These are phyloP conservation scores for Loriculus beryllinus DNA, from an alignment of 2,797 vertebrate genomes.

Conservation along the genomic window DNA sequence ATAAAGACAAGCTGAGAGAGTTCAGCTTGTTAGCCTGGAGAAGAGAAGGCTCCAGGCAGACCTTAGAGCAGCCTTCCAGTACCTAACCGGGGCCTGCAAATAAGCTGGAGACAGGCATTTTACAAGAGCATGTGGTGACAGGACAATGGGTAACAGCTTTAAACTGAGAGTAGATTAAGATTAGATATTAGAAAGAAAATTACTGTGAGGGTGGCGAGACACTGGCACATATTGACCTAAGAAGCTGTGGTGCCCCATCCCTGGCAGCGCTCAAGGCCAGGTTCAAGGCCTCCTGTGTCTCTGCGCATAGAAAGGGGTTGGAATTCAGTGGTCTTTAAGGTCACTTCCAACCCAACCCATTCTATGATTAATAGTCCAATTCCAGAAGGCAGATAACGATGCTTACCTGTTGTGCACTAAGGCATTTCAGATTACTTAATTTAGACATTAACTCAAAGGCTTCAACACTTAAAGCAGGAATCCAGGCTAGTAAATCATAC, in stretches of 20 bases:
- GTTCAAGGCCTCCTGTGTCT: neutral
- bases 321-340: neutral
- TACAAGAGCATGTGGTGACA: neutral
- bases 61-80: neutral
- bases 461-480: neutral
- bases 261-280: neutral
- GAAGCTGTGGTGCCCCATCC: neutral
- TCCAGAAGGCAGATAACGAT: neutral
- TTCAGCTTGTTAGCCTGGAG: neutral
- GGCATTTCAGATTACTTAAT: neutral
- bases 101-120: neutral
- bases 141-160: neutral
- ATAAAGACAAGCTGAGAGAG: neutral
- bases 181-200: neutral
- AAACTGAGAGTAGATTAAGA: neutral
- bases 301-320: neutral
- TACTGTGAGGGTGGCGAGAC: neutral
- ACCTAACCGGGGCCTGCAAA: neutral
- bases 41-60: neutral
- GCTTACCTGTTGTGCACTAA: neutral
- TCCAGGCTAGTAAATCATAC: neutral
- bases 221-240: neutral
- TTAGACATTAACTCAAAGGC: neutral
- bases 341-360: neutral
- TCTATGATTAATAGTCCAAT: neutral